Base-by-base conservation (phyloP, 2,113 vertebrate species). In the Hemicordylus capensis region DNA sequence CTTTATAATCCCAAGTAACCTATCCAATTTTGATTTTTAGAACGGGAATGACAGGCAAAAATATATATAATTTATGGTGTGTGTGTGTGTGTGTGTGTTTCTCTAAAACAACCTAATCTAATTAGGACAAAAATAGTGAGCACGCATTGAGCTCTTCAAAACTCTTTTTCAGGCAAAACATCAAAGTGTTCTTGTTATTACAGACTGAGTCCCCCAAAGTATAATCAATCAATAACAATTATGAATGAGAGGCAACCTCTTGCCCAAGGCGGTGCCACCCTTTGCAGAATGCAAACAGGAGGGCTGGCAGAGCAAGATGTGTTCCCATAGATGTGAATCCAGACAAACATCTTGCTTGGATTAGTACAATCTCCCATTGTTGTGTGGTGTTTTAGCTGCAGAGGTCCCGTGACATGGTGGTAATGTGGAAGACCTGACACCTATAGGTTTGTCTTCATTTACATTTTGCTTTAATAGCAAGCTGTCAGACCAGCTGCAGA, bases 181-280 rank as follows among this genome's bases (percentile, higher is more conserved):
- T 54, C 51, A 46, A 42, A 70, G 66, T 31, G 4, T 61, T 31
- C 7, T 12, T 28, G 37, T 31, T 61, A 39, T 6, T 44, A 12
- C 19, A 72, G 84, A 39, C 24, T 0, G 42, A 2, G 31, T n/a
- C n/a, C 37, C 44, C n/a, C 73, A 31, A 11, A 72, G 80, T 73
- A 28, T 66, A 48, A 37, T 46, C 24, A 51, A 24, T 39, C 76
- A 0, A 1, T 61, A 26, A 69, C 24, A 69, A 76, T 39, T 66
- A 56, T 34, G 56, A 72, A 85, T 61, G 64, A 64, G 22, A 28
- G 44, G 26, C 24, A 67, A 54, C 12, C 64, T 81, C 51, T 1
- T 97, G 96, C 95, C 95, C 67, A 95, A 88, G 61, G 96, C 97
- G 86, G 94, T 96, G 37, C 70, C 59, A 34, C 66, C 94, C 8